Evolutionary conservation across 2,113 vertebrate genomes (phyloP).

Genomic region (Laticauda colubrina): DNA sequence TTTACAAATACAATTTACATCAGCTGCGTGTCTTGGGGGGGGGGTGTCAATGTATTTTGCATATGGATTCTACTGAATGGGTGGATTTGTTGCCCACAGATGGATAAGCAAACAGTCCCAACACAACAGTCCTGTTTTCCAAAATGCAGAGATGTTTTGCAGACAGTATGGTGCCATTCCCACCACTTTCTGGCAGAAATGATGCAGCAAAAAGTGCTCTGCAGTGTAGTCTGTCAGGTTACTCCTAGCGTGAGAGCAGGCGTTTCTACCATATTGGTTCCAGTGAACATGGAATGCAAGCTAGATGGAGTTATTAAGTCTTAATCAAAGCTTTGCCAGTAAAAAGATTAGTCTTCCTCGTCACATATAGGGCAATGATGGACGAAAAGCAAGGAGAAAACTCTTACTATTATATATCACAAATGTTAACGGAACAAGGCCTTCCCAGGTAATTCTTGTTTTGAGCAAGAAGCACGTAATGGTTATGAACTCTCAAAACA

Average conservation of each 20-base stretch:
- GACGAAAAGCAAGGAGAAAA: background rate
- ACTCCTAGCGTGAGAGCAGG: background rate
- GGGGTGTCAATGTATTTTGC: background rate
- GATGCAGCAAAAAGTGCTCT: background rate
- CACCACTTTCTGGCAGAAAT: background rate
- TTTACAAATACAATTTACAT: background rate
- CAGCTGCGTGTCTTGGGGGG: background rate
- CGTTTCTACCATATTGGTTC: background rate
- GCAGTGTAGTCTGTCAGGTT: background rate
- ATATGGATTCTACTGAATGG: background rate
- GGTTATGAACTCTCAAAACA: background rate
- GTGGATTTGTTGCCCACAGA: background rate
- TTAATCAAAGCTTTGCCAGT: background rate
- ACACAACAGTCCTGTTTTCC: background rate
- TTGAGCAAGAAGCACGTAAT: background rate
- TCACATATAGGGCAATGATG: background rate
- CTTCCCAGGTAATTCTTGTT: background rate
- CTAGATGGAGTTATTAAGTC: background rate
- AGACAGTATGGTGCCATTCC: slow-evolving; percentile 9
- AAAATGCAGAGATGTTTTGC: background rate
- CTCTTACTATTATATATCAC: background rate
- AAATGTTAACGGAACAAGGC: background rate
- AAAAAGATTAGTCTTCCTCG: background rate
- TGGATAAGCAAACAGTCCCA: background rate
- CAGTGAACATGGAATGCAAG: background rate